phyloP scores from a whole-genome alignment of 2,888 invertebrate genomes.

The Strigamia transsilvanica region DNA sequence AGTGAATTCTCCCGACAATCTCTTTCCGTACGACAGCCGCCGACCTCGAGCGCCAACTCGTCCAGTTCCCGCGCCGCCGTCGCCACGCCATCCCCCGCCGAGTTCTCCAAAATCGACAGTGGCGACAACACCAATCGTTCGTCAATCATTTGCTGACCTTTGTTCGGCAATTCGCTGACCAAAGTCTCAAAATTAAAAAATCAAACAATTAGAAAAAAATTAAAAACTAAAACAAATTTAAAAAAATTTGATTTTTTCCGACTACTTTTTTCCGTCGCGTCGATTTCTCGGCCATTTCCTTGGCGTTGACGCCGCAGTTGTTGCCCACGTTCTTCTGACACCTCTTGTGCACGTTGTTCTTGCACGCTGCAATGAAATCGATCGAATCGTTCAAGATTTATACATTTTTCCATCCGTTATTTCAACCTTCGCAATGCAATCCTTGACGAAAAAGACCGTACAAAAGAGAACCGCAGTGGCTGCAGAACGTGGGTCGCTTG shows the following conservation, averaged over 20 bases:
- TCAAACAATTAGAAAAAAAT: no score
- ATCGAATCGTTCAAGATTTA: no score
- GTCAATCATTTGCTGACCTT: constrained; percentile 56
- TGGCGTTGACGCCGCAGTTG: constrained; percentile 98
- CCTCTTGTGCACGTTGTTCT: constrained; percentile 97
- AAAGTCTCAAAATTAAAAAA: constrained; percentile 59
- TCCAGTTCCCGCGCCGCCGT: constrained; percentile 40
- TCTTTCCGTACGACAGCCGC: neutral
- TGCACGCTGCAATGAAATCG: constrained; percentile 77
- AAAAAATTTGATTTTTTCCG: no score
- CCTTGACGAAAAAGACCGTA: constrained; percentile 97
- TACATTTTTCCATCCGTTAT: no score
- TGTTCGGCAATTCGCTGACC: constrained; percentile 62
- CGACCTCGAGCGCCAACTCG: constrained; percentile 28
- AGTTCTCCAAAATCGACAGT: constrained; percentile 59
- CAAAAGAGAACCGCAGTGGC: constrained; percentile 97
- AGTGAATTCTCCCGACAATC: neutral
- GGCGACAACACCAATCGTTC: constrained; percentile 61
- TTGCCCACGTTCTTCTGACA: constrained; percentile 99
- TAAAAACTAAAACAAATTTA: no score
- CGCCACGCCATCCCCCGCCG: constrained; percentile 49
- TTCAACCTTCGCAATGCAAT: constrained; percentile 86
- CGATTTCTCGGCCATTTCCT: constrained; percentile 92
- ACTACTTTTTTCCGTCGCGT: constrained; percentile 67
- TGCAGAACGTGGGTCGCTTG: constrained; percentile 98